Conservation (phyloP, 2,113 vertebrate genomes). For the Larimichthys polyactis region DNA sequence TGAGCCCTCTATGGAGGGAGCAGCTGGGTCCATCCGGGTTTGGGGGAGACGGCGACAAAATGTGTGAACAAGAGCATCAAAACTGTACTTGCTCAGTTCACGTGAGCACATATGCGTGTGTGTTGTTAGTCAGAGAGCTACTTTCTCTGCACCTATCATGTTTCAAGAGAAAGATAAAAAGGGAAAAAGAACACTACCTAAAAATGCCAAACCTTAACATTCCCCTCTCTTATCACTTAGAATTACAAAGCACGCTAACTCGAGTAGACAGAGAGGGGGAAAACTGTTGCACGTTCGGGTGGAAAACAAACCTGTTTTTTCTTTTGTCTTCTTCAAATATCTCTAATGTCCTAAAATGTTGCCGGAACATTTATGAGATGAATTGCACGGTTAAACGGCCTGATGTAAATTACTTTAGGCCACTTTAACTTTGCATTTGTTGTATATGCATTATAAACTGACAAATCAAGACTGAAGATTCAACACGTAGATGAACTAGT, state of each 20-base stretch:
- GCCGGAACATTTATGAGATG: constrained; percentile 8
- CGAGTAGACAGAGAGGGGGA: constrained; percentile 28
- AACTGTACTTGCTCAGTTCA: constrained; percentile 41
- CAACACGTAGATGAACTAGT: constrained; percentile 20
- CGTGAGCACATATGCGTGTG: constrained; percentile 21
- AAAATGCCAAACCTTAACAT: constrained; percentile 57
- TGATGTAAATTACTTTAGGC: neutral
- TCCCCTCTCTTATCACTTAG: constrained; percentile 47
- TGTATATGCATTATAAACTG: neutral
- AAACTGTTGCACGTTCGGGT: constrained; percentile 47
- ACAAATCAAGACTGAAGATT: neutral
- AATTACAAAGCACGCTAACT: constrained; percentile 61
- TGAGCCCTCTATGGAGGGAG: constrained; percentile 74
- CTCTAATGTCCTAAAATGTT: neutral
- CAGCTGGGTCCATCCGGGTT: constrained; percentile 79
- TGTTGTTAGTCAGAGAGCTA: constrained; percentile 17
- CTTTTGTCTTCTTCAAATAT: neutral
- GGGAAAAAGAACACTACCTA: constrained; percentile 31
- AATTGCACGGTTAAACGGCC: neutral
- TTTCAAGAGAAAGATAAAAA: constrained; percentile 62
- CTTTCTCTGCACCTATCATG: constrained; percentile 51
- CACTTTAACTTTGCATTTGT: constrained; percentile 3
- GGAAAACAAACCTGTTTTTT: constrained; percentile 23
- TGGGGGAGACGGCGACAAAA: constrained; percentile 54
- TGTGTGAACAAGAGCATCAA: constrained; percentile 68